Conservation (phyloP, 2,888 invertebrate genomes). For the Platycheirus albimanus region DNA sequence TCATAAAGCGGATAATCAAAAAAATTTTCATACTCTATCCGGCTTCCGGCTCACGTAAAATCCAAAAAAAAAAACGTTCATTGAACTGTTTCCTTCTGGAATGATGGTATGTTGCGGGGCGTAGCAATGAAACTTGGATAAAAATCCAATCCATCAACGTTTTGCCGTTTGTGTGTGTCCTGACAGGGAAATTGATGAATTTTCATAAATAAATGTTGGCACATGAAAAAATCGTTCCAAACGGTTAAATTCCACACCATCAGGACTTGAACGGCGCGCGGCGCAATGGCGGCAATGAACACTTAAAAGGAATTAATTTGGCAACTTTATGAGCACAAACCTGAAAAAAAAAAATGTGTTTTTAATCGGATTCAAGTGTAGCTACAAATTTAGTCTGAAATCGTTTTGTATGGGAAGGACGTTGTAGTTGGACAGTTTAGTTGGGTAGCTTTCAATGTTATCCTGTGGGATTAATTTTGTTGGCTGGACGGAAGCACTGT, state of each 20-base stretch:
- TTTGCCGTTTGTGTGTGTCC: constrained; percentile 21
- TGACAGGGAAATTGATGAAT: constrained; percentile 58
- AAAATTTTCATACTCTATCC: constrained; percentile 31
- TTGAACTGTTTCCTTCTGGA: constrained; percentile 38
- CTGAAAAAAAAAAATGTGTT: constrained; percentile 13
- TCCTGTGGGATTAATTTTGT: constrained; percentile 20
- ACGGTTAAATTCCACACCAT: too few species aligned
- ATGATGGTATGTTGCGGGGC: too few species aligned
- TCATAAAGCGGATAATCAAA: constrained; percentile 57
- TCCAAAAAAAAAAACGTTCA: constrained; percentile 2
- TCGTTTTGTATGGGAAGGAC: constrained; percentile 6
- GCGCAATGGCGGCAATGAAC: neutral
- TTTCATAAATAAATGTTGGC: constrained; percentile 38
- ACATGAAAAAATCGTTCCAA: constrained; percentile 19
- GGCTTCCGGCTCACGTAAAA: constrained; percentile 18
- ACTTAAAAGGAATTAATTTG: constrained; percentile 49
- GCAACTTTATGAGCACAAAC: constrained; percentile 18
- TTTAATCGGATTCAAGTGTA: constrained; percentile 51
- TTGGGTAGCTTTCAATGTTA: neutral
- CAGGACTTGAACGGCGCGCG: too few species aligned
- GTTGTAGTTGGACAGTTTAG: neutral
- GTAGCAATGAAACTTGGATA: constrained; percentile 49
- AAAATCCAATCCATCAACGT: constrained; percentile 67
- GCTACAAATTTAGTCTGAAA: constrained; percentile 38
- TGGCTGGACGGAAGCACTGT: constrained; percentile 16